Evolutionary conservation across 2,888 invertebrate genomes (phyloP).

Genomic region (Callyntrura guangdongensis): DNA sequence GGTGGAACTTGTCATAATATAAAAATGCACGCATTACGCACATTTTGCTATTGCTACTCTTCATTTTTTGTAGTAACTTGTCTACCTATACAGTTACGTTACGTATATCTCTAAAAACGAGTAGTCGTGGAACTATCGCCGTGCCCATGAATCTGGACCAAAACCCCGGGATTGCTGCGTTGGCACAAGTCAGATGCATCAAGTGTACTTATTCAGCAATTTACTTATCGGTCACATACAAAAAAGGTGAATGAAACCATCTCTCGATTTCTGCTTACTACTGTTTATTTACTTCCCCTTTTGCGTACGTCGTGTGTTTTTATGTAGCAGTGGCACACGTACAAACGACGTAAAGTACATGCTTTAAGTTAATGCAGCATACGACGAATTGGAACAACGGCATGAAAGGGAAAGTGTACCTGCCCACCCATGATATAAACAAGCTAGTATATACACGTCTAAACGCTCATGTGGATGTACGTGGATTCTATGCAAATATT

Average conservation of each 20-base stretch:
- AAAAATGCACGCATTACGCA: slow-evolving; percentile 51
- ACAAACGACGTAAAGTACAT: not conserved
- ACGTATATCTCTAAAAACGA: slow-evolving; percentile 23
- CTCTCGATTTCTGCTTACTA: slow-evolving; percentile 76
- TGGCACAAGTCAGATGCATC: slow-evolving; percentile 78
- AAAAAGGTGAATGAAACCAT: slow-evolving; percentile 78
- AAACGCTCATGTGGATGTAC: not conserved
- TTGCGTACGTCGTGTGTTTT: slow-evolving; percentile 67
- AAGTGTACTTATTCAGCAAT: slow-evolving; percentile 78
- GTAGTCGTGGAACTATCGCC: slow-evolving; percentile 14
- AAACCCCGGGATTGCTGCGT: slow-evolving; percentile 75
- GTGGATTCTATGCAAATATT: slow-evolving; percentile 12
- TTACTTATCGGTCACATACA: slow-evolving; percentile 77
- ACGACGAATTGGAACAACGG: not conserved
- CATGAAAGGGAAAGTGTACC: slow-evolving; percentile 29
- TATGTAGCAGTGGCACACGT: slow-evolving; percentile 41
- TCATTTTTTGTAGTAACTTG: not conserved
- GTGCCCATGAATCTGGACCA: slow-evolving; percentile 77
- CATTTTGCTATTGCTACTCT: slow-evolving; percentile 6
- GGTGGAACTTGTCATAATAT: slow-evolving; percentile 21
- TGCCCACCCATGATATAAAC: too few relatives aligned
- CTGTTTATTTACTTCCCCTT: slow-evolving; percentile 78
- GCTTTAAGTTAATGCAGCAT: not conserved
- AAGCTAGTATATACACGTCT: not conserved
- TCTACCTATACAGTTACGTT: slow-evolving; percentile 24